These are phyloP conservation scores for Mimas tiliae DNA, from an alignment of 2,888 invertebrate genomes.

Conservation along the genomic window DNA sequence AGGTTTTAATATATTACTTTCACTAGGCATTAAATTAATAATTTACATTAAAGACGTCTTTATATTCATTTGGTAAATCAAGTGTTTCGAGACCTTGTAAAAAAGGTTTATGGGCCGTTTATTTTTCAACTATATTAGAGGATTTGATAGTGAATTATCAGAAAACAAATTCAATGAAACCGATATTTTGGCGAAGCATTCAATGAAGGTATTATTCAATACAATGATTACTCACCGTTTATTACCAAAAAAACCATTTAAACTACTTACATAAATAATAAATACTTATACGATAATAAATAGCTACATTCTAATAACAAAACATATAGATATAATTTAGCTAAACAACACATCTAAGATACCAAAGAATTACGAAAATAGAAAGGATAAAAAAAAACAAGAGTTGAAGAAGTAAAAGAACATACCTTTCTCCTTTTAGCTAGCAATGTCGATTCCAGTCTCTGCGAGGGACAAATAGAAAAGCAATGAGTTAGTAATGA, in stretches of 20 bases:
- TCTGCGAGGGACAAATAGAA: slow-evolving; percentile 24
- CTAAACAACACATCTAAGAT: not conserved
- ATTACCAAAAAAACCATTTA: not conserved
- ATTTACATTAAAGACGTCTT: too few species aligned
- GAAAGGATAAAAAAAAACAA: not conserved
- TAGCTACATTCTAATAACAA: not conserved
- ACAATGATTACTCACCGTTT: not conserved
- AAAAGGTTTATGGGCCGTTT: too few species aligned
- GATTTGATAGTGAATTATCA: too few species aligned
- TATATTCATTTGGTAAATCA: too few species aligned
- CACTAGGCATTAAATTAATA: too few species aligned
- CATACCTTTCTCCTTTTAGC: slow-evolving; percentile 18
- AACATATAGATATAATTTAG: not conserved
- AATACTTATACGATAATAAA: not conserved
- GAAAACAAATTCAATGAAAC: too few species aligned
- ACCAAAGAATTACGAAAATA: not conserved
- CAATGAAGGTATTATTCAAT: not conserved
- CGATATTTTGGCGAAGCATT: too few species aligned
- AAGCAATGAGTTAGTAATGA: slow-evolving; percentile 20
- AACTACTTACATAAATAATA: not conserved
- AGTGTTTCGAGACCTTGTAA: too few species aligned
- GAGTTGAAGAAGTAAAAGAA: not conserved
- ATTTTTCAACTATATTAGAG: too few species aligned
- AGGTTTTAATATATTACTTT: too few species aligned
- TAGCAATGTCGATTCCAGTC: slow-evolving; percentile 17